phyloP scores from a whole-genome alignment of 2,797 vertebrate species.

The Phrynocephalus forsythii region DNA sequence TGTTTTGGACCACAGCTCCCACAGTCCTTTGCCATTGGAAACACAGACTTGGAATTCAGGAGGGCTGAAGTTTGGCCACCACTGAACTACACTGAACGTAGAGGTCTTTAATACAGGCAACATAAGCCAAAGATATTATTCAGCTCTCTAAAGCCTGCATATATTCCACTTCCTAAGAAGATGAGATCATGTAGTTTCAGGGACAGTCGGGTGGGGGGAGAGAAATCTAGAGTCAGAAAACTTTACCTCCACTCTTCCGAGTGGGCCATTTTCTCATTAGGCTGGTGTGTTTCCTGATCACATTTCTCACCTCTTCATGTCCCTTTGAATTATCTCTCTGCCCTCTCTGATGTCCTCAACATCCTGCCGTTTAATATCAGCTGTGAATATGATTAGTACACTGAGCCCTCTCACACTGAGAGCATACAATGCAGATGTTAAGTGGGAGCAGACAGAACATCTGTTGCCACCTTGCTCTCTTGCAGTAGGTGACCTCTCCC shows the following conservation, averaged over 20 bases:
- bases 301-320: not conserved
- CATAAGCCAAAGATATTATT: no score
- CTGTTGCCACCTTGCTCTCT: not conserved
- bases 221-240: not conserved
- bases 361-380: not conserved
- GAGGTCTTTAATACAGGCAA: no score
- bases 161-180: not conserved
- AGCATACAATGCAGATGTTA: constrained; percentile 30
- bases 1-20: no score
- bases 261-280: not conserved
- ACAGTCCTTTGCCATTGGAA: no score
- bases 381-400: accelerated
- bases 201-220: no score
- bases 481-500: constrained; percentile 17
- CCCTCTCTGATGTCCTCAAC: constrained; percentile 7
- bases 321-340: constrained; percentile 11
- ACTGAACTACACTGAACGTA: no score
- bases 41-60: no score
- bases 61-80: no score
- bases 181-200: no score
- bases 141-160: not conserved
- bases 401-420: not conserved
- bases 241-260: not conserved
- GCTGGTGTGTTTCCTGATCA: not conserved
- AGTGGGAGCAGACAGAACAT: not conserved